These are phyloP conservation scores for Notamacropus eugenii DNA, from an alignment of 2,797 vertebrate species.

Conservation along the genomic window DNA sequence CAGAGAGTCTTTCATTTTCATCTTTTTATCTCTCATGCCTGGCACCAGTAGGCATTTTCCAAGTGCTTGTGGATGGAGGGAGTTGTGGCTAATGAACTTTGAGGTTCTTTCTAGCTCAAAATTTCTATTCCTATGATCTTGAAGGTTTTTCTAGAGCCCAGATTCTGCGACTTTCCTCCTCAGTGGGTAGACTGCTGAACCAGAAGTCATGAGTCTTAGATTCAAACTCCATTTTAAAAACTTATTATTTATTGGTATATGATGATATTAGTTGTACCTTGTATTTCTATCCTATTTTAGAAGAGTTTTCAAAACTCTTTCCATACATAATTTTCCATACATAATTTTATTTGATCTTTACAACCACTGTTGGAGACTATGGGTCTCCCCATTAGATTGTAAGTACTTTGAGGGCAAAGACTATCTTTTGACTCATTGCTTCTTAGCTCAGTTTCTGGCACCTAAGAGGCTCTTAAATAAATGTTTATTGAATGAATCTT, in stretches of 20 bases:
- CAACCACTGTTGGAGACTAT: not conserved
- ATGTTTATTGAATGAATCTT: not conserved
- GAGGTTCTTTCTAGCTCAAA: not conserved
- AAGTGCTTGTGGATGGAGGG: not conserved
- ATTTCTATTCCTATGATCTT: no score
- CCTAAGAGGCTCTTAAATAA: not conserved
- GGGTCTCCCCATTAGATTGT: not conserved
- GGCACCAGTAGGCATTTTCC: not conserved
- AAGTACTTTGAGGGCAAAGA: not conserved
- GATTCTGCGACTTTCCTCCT: not conserved
- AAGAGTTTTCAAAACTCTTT: not conserved
- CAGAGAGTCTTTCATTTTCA: no score
- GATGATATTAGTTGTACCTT: not conserved
- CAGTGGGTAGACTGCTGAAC: not conserved
- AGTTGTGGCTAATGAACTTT: not conserved
- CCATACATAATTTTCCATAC: not conserved
- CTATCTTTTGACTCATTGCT: not conserved
- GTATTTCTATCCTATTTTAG: not conserved
- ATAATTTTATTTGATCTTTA: not conserved
- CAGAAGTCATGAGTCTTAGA: not conserved
- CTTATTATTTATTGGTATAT: not conserved
- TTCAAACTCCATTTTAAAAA: not conserved
- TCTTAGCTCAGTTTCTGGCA: not conserved
- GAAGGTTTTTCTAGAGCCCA: no score
- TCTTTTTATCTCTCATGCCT: not conserved